These are phyloP conservation scores for Agrotis segetum DNA, from an alignment of 2,888 invertebrate genomes.

Conservation along the genomic window DNA sequence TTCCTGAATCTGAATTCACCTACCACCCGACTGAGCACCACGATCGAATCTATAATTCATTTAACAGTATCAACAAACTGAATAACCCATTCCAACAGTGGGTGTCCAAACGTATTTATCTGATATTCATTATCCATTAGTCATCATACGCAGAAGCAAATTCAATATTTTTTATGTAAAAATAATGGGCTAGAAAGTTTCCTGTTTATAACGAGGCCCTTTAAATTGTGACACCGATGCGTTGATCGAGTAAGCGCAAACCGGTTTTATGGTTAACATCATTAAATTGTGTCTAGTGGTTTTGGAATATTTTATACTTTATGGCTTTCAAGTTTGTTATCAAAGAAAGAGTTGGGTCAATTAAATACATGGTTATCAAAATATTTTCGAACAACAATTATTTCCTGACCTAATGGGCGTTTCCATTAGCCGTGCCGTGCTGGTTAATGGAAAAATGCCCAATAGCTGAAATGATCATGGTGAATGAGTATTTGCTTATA, in stretches of 20 bases:
- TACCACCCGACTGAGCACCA: too few relatives aligned
- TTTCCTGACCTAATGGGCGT: too few relatives aligned
- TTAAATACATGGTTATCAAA: neutral
- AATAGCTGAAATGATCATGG: neutral
- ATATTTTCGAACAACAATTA: neutral
- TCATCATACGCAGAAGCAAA: slow-evolving; percentile 5
- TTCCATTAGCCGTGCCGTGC: too few relatives aligned
- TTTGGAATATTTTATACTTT: slow-evolving; percentile 33
- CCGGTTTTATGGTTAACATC: slow-evolving; percentile 30
- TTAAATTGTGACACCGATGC: slow-evolving; percentile 13
- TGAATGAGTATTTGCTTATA: neutral
- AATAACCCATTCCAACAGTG: neutral
- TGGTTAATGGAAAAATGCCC: too few relatives aligned
- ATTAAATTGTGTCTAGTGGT: slow-evolving; percentile 10
- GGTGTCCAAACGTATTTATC: neutral
- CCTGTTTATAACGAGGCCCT: slow-evolving; percentile 11
- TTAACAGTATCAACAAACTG: neutral
- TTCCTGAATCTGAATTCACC: too few relatives aligned
- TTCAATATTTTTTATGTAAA: slow-evolving; percentile 15
- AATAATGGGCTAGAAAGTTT: slow-evolving; percentile 18
- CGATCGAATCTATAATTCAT: neutral
- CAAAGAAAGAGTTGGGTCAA: slow-evolving; percentile 16
- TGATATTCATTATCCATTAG: slow-evolving; percentile 2
- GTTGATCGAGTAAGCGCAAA: neutral
- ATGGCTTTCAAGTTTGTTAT: slow-evolving; percentile 17